Evolutionary conservation across 2,797 vertebrate genomes (phyloP).

Genomic region (Macropus fuliginosus): DNA sequence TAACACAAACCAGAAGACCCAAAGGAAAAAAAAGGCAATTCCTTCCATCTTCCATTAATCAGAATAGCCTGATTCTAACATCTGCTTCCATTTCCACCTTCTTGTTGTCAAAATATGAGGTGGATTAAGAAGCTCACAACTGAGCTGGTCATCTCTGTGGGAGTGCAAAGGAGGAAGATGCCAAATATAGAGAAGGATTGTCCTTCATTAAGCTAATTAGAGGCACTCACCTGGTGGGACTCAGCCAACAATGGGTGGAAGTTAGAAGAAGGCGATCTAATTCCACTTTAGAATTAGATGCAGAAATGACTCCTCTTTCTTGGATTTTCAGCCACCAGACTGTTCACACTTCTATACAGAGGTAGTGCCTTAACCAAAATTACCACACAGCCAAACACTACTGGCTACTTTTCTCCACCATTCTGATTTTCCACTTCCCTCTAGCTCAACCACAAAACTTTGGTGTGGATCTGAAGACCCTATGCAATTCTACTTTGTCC

Average conservation of each 20-base stretch:
- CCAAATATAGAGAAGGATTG: background rate
- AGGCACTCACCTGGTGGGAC: background rate
- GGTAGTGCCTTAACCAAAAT: background rate
- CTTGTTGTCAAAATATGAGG: slow-evolving; percentile 25
- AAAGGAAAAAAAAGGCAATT: background rate
- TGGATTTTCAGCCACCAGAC: background rate
- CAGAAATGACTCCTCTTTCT: slow-evolving; percentile 6
- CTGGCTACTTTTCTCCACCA: background rate
- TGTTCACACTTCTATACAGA: background rate
- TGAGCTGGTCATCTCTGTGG: background rate
- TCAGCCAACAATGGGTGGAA: background rate
- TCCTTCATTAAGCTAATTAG: background rate
- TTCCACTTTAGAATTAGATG: background rate
- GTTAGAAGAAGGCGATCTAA: background rate
- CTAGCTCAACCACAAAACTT: background rate
- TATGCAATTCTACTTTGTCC: background rate
- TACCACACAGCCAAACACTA: background rate
- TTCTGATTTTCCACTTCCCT: background rate
- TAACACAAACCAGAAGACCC: slow-evolving; percentile 53
- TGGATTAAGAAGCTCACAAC: slow-evolving; percentile 24
- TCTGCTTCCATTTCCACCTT: slow-evolving; percentile 34
- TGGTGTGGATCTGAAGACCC: background rate
- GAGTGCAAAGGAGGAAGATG: background rate
- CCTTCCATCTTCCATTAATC: background rate
- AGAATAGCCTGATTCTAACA: slow-evolving; percentile 20